Evolutionary conservation across 2,797 vertebrate genomes (phyloP).

Genomic region (Melanotaenia pygmaea): DNA sequence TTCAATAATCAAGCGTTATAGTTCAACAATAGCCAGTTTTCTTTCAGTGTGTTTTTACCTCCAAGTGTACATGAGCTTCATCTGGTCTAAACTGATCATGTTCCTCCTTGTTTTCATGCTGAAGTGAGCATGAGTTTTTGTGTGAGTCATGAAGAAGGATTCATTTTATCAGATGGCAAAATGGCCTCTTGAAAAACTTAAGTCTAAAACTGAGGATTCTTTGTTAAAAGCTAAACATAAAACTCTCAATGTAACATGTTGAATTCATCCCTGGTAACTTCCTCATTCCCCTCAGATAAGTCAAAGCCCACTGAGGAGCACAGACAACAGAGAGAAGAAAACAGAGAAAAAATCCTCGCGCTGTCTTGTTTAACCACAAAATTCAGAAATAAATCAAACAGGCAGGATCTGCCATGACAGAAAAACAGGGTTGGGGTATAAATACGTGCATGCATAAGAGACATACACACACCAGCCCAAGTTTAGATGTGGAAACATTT

Average conservation of each 20-base stretch:
- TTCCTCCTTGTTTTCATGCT: background rate
- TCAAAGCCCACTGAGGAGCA: constrained; percentile 61
- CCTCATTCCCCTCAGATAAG: constrained; percentile 44
- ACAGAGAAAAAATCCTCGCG: constrained; percentile 58
- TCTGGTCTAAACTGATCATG: background rate
- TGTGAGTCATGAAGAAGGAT: background rate
- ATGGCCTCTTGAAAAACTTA: background rate
- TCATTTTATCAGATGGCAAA: background rate
- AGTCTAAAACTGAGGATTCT: constrained; percentile 6
- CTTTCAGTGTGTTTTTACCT: background rate
- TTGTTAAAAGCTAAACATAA: background rate
- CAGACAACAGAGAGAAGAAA: constrained; percentile 64
- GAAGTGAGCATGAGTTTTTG: background rate
- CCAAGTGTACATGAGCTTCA: background rate
- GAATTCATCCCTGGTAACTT: constrained; percentile 29
- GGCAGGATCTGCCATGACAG: constrained; percentile 63
- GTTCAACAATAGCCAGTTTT: background rate
- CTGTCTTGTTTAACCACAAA: constrained; percentile 65
- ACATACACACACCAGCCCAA: constrained; percentile 1
- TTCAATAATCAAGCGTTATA: background rate
- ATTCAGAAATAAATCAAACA: constrained; percentile 74
- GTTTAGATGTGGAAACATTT: constrained; percentile 25
- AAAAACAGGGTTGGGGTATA: constrained; percentile 37
- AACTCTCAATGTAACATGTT: constrained; percentile 16
- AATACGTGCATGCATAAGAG: constrained; percentile 43